A percentile compares a stretch with the other conserved stretches of the same genome.
Conservation (phyloP, 2,797 vertebrate genomes). For the Hafferia zeledoni region DNA sequence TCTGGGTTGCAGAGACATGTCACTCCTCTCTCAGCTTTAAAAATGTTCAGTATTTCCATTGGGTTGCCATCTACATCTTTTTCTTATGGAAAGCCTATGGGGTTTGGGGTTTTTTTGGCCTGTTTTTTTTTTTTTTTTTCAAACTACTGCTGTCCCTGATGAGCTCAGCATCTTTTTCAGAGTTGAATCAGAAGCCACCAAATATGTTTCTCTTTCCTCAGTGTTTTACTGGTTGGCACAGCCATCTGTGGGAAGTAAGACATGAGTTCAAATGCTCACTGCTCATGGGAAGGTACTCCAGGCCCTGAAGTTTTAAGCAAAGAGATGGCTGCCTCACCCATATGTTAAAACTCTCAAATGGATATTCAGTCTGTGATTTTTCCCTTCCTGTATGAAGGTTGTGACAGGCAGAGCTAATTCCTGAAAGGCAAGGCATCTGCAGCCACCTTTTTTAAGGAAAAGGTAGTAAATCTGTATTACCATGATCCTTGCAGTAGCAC, state of each 20-base stretch:
- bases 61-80: neutral
- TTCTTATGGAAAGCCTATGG: neutral
- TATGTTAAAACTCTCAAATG: neutral
- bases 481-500: neutral
- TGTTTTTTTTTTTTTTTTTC: neutral
- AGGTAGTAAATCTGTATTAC: neutral
- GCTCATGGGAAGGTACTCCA: accelerated
- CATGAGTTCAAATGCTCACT: neutral
- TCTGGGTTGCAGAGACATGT: neutral
- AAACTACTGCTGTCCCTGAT: neutral
- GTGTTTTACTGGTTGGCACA: neutral
- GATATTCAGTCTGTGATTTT: neutral
- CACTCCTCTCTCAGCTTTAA: neutral
- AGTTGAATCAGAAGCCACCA: neutral
- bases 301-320: neutral
- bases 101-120: neutral
- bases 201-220: neutral
- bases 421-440: neutral
- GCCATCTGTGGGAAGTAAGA: neutral
- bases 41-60: neutral
- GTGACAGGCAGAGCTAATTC: neutral
- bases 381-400: neutral
- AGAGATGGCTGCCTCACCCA: neutral
- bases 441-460: neutral
- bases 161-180: neutral